Evolutionary conservation across 2,888 invertebrate species (phyloP), one percentile per base, ranked within the genome.

Genomic region (Meiosimyza platycephala): DNA sequence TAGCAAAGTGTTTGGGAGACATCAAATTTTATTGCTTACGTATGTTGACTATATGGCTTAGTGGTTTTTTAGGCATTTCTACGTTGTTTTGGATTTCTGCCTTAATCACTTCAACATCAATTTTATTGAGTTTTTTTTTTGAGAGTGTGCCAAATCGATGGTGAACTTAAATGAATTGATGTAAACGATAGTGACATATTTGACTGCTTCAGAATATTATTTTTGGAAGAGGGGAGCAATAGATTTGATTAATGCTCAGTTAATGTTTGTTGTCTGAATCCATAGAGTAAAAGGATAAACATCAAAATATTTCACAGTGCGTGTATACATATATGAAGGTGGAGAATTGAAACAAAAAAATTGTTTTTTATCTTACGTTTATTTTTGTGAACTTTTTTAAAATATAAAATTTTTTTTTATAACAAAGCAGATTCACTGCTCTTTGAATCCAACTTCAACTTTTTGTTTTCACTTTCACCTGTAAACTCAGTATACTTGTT

Each of bases 141-240:
- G 76, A 81, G 80, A 78, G 64, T 68, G 63, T 50, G 68, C 63
- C 22, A 67, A 67, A 59, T 68, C 69, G 63, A 66, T 73, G 75
- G 80, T 79, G 79, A 78, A 83, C 84, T 85, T 85, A 83, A 83
- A 82, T 83, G 78, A 80, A 79, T 79, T 84, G 86, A 86, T 84
- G 79, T 83, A 81, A 84, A 81, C 83, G 85, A 81, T 84, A 79
- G 80, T 85, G 85, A 85, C 85, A 85, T 79, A 80, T 70, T 70
- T 33, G 60, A 62, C 33, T 70, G 28, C 40, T 2, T 82, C 79
- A 76, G 79, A 77, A 77, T 78, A 78, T 75, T 75, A 75, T 76
- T 59, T 70, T 65, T 67, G 59, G 71, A 74, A 74, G 76, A 72
- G 75, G 69, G 62, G 66, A 18, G 55, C 66, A 62, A 62, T 70